Percentiles rank a stretch among this genome's conserved stretches.
These are phyloP conservation scores for Salvelinus namaycush DNA, from an alignment of 2,113 vertebrate species.

Conservation along the genomic window DNA sequence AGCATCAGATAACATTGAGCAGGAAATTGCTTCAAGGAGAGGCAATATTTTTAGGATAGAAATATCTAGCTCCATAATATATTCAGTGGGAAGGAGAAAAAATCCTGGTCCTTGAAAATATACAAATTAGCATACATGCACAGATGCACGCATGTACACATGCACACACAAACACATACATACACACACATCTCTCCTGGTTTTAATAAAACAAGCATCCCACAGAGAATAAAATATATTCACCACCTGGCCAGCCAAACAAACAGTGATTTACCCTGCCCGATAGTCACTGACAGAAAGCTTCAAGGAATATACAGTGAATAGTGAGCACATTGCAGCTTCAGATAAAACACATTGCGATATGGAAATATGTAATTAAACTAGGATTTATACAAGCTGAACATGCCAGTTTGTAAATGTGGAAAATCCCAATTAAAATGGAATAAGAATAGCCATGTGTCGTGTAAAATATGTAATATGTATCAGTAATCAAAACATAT, in stretches of 20 bases:
- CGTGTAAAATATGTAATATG: constrained; percentile 46
- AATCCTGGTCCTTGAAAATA: constrained; percentile 56
- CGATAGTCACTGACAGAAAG: constrained; percentile 51
- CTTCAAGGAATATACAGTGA: constrained; percentile 30
- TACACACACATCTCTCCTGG: constrained; percentile 11
- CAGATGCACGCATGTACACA: too few relatives aligned
- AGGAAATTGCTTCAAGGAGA: constrained; percentile 74
- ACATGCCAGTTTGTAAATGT: constrained; percentile 29
- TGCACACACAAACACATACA: not conserved
- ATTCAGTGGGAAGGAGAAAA: constrained; percentile 56
- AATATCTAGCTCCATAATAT: constrained; percentile 67
- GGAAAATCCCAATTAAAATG: constrained; percentile 58
- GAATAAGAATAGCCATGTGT: constrained; percentile 53
- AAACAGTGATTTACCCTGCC: constrained; percentile 56
- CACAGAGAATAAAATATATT: constrained; percentile 58
- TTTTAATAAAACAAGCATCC: constrained; percentile 61
- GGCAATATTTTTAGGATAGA: constrained; percentile 59
- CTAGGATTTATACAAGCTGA: constrained; percentile 32
- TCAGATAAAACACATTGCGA: constrained; percentile 25
- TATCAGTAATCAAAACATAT: constrained; percentile 46
- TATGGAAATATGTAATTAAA: constrained; percentile 23
- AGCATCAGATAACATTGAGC: constrained; percentile 70
- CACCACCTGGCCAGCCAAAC: constrained; percentile 43
- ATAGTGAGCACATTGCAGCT: constrained; percentile 21
- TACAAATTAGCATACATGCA: constrained; percentile 52